These are phyloP conservation scores for Pyrocoelia pectoralis DNA, from an alignment of 2,888 invertebrate species.

Conservation along the genomic window DNA sequence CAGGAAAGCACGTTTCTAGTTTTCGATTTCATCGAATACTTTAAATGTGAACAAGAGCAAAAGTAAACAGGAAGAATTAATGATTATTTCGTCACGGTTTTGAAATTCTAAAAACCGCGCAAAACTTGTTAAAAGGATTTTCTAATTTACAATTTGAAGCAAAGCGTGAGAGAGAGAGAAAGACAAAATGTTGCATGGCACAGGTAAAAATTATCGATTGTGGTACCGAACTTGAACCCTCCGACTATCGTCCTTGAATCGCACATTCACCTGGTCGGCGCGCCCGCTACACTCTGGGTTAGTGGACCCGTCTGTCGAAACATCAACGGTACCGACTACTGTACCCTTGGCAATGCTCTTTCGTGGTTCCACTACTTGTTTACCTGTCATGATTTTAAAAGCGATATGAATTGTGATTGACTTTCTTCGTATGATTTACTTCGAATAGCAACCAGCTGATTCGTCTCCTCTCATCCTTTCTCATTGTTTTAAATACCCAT, in stretches of 20 bases:
- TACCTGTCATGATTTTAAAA: constrained; percentile 17
- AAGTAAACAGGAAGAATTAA: constrained; percentile 5
- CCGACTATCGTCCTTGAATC: constrained; percentile 63
- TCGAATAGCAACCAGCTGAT: too few species aligned
- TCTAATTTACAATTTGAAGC: neutral
- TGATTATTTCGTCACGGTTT: neutral
- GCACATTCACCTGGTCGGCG: constrained; percentile 65
- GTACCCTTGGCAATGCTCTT: constrained; percentile 27
- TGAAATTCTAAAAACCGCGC: neutral
- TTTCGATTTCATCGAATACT: constrained; percentile 17
- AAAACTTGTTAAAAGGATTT: neutral
- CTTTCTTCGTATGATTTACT: too few species aligned
- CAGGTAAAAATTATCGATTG: constrained; percentile 41
- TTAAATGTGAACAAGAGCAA: neutral
- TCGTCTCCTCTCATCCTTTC: too few species aligned
- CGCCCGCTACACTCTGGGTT: constrained; percentile 56
- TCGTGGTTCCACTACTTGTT: constrained; percentile 18
- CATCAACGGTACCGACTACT: constrained; percentile 37
- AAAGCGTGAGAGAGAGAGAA: neutral
- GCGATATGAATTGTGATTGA: constrained; percentile 12
- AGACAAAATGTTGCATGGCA: constrained; percentile 6
- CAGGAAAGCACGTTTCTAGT: constrained; percentile 3
- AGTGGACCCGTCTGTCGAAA: constrained; percentile 45
- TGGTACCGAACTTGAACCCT: constrained; percentile 49
- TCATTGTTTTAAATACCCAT: too few species aligned